Evolutionary conservation across 2,888 invertebrate species (phyloP).

Genomic region (Biston betularia): DNA sequence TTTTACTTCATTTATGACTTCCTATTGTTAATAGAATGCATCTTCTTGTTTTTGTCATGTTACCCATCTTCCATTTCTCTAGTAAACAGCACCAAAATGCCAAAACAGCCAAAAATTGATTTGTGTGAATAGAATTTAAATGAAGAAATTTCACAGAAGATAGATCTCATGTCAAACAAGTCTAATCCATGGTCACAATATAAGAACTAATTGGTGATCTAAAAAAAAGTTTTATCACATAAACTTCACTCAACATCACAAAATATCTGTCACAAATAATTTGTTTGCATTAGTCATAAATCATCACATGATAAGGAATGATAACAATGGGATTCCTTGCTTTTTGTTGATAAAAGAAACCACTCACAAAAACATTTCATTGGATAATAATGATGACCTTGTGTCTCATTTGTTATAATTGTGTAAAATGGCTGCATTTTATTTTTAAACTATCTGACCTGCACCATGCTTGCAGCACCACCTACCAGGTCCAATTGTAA

Average conservation of each 20-base stretch:
- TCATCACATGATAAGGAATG: slow-evolving; percentile 39
- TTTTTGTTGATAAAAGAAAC: slow-evolving; percentile 36
- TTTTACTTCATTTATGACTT: too few relatives aligned
- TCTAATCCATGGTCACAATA: neutral
- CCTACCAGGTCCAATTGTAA: too few relatives aligned
- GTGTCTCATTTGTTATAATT: neutral
- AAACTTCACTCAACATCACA: neutral
- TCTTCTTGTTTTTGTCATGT: too few relatives aligned
- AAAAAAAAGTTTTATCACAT: neutral
- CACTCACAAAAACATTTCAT: slow-evolving; percentile 25
- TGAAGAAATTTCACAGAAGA: too few relatives aligned
- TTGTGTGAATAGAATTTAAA: too few relatives aligned
- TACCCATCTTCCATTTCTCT: too few relatives aligned
- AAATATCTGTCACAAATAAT: slow-evolving; percentile 16
- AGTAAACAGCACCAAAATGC: too few relatives aligned
- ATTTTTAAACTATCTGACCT: too few relatives aligned
- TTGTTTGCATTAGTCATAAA: slow-evolving; percentile 36
- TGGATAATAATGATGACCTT: neutral
- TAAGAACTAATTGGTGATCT: neutral
- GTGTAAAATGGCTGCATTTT: neutral
- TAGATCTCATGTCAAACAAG: too few relatives aligned
- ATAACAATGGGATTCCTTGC: slow-evolving; percentile 38
- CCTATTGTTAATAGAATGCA: too few relatives aligned
- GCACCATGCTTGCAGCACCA: too few relatives aligned
- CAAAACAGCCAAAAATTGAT: too few relatives aligned